phyloP scores from a whole-genome alignment of 2,113 vertebrate species.

The Phoenicopterus ruber region DNA sequence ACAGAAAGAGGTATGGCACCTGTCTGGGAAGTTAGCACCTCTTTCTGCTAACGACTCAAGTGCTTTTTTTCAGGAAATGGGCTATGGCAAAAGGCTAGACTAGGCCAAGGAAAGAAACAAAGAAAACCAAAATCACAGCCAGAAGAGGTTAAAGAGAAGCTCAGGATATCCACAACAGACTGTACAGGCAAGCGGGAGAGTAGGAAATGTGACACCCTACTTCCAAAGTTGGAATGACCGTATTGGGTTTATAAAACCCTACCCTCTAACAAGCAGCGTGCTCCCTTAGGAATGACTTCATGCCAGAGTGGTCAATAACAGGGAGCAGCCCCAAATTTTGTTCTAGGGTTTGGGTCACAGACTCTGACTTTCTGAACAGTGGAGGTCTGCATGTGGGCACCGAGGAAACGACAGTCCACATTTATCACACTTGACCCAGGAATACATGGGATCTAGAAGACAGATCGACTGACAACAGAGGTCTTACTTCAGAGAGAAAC shows the following conservation, averaged over 20 bases:
- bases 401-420: rapidly evolving
- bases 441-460: not conserved
- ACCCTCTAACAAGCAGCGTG: rapidly evolving
- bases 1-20: not conserved
- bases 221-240: not conserved
- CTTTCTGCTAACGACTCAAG: not conserved
- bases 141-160: not conserved
- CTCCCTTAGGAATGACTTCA: not conserved
- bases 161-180: not conserved
- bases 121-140: not conserved
- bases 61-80: not conserved
- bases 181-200: not conserved
- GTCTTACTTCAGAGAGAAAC: not conserved
- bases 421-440: not conserved
- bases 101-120: not conserved
- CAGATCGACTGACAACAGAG: not conserved
- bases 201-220: not conserved
- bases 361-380: not conserved
- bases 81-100: not conserved
- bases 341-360: not conserved
- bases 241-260: not conserved
- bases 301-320: not conserved
- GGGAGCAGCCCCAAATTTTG: not conserved
- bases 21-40: not conserved
- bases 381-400: not conserved